phyloP scores from a whole-genome alignment of 1,140 invertebrate genomes.

The Saccostrea cuccullata region DNA sequence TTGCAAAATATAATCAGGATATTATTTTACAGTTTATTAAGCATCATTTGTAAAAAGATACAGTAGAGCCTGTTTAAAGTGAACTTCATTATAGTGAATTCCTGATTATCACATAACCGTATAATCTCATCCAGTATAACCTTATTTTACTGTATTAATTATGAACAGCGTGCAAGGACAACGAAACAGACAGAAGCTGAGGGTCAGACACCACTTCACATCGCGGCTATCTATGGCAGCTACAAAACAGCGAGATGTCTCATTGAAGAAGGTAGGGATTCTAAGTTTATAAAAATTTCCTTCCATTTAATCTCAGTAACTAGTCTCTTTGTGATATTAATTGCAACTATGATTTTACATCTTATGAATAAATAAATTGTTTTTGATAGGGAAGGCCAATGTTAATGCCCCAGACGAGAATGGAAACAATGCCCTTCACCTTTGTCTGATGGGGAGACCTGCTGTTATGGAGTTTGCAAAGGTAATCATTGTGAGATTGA shows the following conservation, averaged over 20 bases:
- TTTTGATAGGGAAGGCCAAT: conserved; percentile 14
- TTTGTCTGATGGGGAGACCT: conserved; percentile 50
- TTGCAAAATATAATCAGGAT: not conserved
- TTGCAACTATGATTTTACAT: no score
- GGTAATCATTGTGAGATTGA: not conserved
- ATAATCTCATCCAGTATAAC: not conserved
- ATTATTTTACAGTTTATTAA: not conserved
- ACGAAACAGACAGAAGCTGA: conserved; percentile 28
- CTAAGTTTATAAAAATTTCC: no score
- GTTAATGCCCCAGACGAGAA: conserved; percentile 37
- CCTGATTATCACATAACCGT: no score
- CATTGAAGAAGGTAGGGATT: conserved; percentile 18
- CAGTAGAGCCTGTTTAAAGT: no score
- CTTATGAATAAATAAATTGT: not conserved
- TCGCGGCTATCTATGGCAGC: conserved; percentile 47
- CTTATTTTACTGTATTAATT: not conserved
- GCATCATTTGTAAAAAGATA: no score
- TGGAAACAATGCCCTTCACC: conserved; percentile 52
- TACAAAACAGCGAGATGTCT: conserved; percentile 32
- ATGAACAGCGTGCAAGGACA: not conserved
- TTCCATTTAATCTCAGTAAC: no score
- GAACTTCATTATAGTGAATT: no score
- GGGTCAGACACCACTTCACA: conserved; percentile 33
- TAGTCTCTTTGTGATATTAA: no score
- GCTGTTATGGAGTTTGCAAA: conserved; percentile 46